phyloP scores from a whole-genome alignment of 2,797 vertebrate species.

The Masticophis lateralis region DNA sequence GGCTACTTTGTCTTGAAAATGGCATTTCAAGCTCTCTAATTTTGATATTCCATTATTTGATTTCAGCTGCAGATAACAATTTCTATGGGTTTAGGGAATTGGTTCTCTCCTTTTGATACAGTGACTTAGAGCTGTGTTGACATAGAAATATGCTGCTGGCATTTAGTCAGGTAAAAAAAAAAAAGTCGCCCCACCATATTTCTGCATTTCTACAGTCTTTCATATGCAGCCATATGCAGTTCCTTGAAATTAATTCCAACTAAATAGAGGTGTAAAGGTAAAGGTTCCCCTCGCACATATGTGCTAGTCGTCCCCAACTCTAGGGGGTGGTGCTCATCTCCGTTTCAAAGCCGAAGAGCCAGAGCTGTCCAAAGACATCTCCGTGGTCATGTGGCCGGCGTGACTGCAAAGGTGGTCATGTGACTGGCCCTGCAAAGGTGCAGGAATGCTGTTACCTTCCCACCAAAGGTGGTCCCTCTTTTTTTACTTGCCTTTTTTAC shows the following conservation, averaged over 20 bases:
- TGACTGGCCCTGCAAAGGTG: too few relatives aligned
- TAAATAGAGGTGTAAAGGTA: not conserved
- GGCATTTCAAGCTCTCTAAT: constrained; percentile 13
- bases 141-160: constrained; percentile 15
- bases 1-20: constrained; percentile 9
- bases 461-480: too few relatives aligned
- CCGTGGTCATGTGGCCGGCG: too few relatives aligned
- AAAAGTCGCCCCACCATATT: constrained; percentile 5
- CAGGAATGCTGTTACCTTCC: too few relatives aligned
- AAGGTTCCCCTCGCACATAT: too few relatives aligned
- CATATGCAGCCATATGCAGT: not conserved
- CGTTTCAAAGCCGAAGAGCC: too few relatives aligned
- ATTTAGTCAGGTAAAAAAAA: not conserved
- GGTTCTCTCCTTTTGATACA: not conserved
- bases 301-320: too few relatives aligned
- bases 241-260: not conserved
- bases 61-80: not conserved
- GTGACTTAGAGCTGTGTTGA: not conserved
- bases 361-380: too few relatives aligned
- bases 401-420: too few relatives aligned
- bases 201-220: not conserved
- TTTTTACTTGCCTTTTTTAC: too few relatives aligned
- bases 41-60: not conserved
- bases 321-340: too few relatives aligned
- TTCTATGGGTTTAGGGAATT: not conserved